Conservation (phyloP, 37 sponge, comb jelly and placozoan species). For the Tethya wilhelma region DNA sequence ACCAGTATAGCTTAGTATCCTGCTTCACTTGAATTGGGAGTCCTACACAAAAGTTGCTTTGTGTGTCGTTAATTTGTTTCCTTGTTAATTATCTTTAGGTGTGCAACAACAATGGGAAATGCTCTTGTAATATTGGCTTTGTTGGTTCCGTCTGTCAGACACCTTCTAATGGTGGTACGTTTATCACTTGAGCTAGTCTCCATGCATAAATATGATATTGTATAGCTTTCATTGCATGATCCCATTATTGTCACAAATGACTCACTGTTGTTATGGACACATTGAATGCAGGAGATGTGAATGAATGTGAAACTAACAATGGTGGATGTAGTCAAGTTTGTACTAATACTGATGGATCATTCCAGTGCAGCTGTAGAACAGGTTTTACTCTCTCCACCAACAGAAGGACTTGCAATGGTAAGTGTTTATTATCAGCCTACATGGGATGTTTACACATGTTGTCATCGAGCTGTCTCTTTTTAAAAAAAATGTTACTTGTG, state of each 20-base stretch:
- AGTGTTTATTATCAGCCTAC: neutral
- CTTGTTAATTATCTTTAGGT: constrained; percentile 16
- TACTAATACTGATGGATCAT: constrained; percentile 7
- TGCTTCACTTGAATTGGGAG: neutral
- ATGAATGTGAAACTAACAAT: neutral
- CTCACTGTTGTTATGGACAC: too few relatives aligned
- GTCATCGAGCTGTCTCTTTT: neutral
- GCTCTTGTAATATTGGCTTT: constrained; percentile 67
- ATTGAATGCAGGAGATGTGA: neutral
- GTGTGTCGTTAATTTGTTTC: neutral
- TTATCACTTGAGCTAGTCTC: too few relatives aligned
- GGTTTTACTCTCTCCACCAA: constrained; percentile 4
- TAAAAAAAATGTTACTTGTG: neutral
- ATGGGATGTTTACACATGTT: neutral
- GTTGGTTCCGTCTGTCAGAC: constrained; percentile 48
- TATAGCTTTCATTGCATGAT: too few relatives aligned
- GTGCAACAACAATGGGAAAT: constrained; percentile 49
- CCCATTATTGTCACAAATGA: too few relatives aligned
- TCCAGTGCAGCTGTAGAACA: constrained; percentile 5
- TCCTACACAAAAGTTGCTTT: neutral
- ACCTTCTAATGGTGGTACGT: neutral
- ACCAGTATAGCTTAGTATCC: neutral
- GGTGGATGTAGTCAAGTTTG: constrained; percentile 13
- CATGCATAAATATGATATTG: too few relatives aligned
- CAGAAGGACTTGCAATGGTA: constrained; percentile 5